These are phyloP conservation scores for Sebastes matsubarae DNA, from an alignment of 2,797 vertebrate genomes.

Conservation along the genomic window DNA sequence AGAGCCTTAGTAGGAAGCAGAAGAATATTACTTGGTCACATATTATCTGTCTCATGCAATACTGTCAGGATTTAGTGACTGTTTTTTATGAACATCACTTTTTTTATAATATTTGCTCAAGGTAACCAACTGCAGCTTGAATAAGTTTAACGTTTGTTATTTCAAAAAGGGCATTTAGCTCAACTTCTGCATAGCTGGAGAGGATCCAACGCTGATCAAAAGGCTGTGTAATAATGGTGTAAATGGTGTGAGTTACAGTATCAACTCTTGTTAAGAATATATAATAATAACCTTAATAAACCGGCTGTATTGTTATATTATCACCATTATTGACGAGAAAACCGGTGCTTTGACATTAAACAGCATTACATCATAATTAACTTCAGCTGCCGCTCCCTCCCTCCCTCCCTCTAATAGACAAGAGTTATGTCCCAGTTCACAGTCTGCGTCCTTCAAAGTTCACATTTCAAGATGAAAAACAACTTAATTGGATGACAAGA, in stretches of 20 bases:
- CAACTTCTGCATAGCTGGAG: not conserved
- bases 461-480: not conserved
- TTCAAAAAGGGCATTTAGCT: not conserved
- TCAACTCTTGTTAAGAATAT: not conserved
- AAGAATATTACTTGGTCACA: not conserved
- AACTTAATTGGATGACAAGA: not conserved
- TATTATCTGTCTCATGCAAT: not conserved
- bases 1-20: no score
- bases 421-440: not conserved
- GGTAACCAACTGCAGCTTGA: no score
- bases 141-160: not conserved
- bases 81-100: not conserved
- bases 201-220: not conserved
- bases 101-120: not conserved
- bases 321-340: not conserved
- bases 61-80: not conserved
- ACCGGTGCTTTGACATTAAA: not conserved
- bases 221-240: not conserved
- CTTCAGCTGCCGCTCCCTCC: not conserved
- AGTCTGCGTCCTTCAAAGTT: slow-evolving; percentile 1
- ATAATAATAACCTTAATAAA: not conserved
- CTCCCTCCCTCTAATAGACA: not conserved
- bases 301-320: not conserved
- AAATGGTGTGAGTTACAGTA: not conserved
- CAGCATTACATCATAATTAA: not conserved